Base-by-base conservation (phyloP, 1,140 invertebrate species). In the Drosophila kanapiae region DNA sequence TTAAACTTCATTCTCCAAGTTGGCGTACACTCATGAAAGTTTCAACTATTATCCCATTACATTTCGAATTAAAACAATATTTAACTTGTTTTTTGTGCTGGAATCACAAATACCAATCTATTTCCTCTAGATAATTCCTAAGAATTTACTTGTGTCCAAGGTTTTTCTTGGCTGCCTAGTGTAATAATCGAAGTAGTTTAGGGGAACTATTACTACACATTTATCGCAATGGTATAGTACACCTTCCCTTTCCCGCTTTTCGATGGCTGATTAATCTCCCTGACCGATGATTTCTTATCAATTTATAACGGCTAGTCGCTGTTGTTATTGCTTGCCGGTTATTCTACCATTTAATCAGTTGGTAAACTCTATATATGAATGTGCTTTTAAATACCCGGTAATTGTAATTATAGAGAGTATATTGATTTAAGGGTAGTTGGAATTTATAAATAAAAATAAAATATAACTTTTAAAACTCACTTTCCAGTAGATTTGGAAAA, bases 221-320 rank as follows among this genome's bases (percentile, higher is more conserved):
- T 86, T 81, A 85, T 78, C 74, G 74, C 59, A 23, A 23, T 37
- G 23, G 49, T 37, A 29, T 75, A 45, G 43, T 23, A 58, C 45
- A 10, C 49, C 23, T 43, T 33, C 27, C 35, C 56, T 54, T 23
- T 37, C 23, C 27, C 57, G 7, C 45, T 43, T 38, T 43, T 37
- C 48, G 63, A 54, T 38, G 37, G 23, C 56, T 53, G 65, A 72
- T 65, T 82, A 87, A 80, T 87, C 84, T 67, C 45, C 56, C 47
- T 42, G 58, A 48, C 42, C 59, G 81, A 69, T 88, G 81, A 90
- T 87, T 88, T 69, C 85, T 87, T 87, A 88, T 87, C 85, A 87
- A 75, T 84, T 87, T 84, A 75, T 69, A 59, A 29, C 47, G 49
- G 51, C 51, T 70, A 65, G 60, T 72, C 54, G 63, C 42, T 43